Evolutionary conservation across 2,113 vertebrate genomes (phyloP).

Genomic region (Gallinago undulata): DNA sequence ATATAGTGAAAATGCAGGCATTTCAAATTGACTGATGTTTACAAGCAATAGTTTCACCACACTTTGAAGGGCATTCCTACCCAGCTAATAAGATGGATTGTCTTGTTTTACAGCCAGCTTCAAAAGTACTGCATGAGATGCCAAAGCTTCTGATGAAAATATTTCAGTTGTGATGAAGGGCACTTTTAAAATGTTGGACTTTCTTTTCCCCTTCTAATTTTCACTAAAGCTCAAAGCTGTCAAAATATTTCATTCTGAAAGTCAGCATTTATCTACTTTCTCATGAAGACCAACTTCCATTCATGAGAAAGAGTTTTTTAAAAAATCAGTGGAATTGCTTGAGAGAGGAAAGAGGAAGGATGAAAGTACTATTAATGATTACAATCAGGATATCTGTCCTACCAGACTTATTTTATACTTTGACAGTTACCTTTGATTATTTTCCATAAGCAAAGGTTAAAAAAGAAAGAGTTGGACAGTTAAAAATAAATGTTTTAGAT

Average conservation of each 20-base stretch:
- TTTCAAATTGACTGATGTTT: slow-evolving; percentile 1
- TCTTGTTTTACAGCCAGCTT: background rate
- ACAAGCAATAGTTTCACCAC: background rate
- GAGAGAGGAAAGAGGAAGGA: background rate
- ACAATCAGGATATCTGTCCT: background rate
- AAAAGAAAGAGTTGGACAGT: background rate
- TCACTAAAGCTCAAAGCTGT: slow-evolving; percentile 41
- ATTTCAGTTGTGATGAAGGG: slow-evolving; percentile 51
- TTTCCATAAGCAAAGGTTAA: background rate
- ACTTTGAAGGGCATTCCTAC: slow-evolving; percentile 7
- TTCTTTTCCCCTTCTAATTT: slow-evolving; percentile 41
- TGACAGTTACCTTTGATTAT: background rate
- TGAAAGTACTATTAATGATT: background rate
- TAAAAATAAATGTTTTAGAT: background rate
- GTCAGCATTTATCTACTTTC: slow-evolving; percentile 24
- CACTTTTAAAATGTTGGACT: slow-evolving; percentile 8
- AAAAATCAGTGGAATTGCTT: background rate
- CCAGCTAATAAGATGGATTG: background rate
- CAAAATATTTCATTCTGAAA: slow-evolving; percentile 38
- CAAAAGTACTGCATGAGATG: background rate
- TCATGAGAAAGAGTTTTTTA: background rate
- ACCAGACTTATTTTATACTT: background rate
- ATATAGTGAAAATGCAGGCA: background rate
- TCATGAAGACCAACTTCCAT: background rate
- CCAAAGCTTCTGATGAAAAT: slow-evolving; percentile 25